Evolutionary conservation across 2,113 vertebrate species (phyloP).

Genomic region (Lichenostomus cassidix): DNA sequence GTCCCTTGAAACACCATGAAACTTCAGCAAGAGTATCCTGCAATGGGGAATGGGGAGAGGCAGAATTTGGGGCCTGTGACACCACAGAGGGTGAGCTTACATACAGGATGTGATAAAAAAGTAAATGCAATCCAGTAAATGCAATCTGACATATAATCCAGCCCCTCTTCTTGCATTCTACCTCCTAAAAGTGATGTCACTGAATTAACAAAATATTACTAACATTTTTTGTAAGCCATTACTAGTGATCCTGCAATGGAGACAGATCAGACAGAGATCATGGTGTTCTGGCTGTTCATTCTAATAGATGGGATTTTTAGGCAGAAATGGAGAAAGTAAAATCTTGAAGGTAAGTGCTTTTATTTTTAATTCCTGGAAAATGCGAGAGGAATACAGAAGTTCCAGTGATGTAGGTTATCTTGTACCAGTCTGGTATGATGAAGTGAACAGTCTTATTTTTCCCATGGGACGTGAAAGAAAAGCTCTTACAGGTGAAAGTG

Average conservation of each 20-base stretch:
- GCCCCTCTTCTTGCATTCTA: background rate
- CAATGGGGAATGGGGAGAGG: background rate
- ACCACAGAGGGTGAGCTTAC: accelerated
- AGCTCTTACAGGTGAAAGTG: background rate
- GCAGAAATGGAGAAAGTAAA: background rate
- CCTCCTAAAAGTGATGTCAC: background rate
- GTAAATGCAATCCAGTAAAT: background rate
- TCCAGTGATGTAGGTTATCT: background rate
- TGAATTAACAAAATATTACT: background rate
- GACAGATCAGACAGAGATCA: background rate
- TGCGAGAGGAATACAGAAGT: background rate
- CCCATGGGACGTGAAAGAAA: background rate
- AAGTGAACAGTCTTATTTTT: background rate
- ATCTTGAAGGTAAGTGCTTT: background rate
- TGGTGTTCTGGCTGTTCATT: background rate
- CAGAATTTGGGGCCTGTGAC: background rate
- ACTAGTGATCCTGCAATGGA: background rate
- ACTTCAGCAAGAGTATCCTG: background rate
- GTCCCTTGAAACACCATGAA: background rate
- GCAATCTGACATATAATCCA: background rate
- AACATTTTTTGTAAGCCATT: background rate
- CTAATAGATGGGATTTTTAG: background rate
- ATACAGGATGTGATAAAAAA: background rate
- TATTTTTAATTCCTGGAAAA: background rate
- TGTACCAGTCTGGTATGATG: background rate